phyloP scores from a whole-genome alignment of 2,113 vertebrate genomes.

The Siniperca knerii region DNA sequence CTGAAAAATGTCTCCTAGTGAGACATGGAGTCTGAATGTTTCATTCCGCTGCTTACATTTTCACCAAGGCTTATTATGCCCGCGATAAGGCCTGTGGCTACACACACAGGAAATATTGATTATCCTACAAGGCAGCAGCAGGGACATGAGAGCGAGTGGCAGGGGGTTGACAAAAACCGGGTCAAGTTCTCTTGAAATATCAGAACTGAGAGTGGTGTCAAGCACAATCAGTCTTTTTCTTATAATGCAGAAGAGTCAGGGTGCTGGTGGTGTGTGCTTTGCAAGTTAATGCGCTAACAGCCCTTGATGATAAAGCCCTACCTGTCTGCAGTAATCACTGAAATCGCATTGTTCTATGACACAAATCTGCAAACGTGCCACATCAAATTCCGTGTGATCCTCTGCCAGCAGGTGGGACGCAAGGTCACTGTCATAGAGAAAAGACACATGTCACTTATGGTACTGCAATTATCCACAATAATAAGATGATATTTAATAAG shows the following conservation, averaged over 20 bases:
- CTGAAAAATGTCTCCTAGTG: slow-evolving; percentile 54
- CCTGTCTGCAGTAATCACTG: slow-evolving; percentile 16
- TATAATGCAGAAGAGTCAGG: neutral
- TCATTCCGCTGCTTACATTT: slow-evolving; percentile 35
- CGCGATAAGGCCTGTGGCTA: slow-evolving; percentile 42
- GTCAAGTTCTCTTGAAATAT: slow-evolving; percentile 48
- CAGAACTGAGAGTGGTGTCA: slow-evolving; percentile 13
- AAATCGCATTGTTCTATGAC: neutral
- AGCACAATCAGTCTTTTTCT: slow-evolving; percentile 16
- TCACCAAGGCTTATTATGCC: slow-evolving; percentile 50
- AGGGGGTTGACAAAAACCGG: slow-evolving; percentile 9
- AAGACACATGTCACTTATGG: neutral
- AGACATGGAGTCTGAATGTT: slow-evolving; percentile 42
- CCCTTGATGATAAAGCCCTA: slow-evolving; percentile 40
- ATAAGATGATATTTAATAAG: neutral
- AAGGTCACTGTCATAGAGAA: slow-evolving; percentile 30
- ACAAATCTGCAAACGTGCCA: slow-evolving; percentile 7
- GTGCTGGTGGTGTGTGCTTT: slow-evolving; percentile 1
- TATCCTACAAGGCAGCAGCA: slow-evolving; percentile 36
- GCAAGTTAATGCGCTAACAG: slow-evolving; percentile 15
- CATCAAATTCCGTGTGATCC: slow-evolving; percentile 20
- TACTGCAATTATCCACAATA: neutral
- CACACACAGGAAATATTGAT: slow-evolving; percentile 65
- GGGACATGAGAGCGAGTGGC: slow-evolving; percentile 4
- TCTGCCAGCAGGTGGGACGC: slow-evolving; percentile 12